Base-by-base conservation (phyloP, 2,888 invertebrate genomes). In the Nipponacmea schrenckii region DNA sequence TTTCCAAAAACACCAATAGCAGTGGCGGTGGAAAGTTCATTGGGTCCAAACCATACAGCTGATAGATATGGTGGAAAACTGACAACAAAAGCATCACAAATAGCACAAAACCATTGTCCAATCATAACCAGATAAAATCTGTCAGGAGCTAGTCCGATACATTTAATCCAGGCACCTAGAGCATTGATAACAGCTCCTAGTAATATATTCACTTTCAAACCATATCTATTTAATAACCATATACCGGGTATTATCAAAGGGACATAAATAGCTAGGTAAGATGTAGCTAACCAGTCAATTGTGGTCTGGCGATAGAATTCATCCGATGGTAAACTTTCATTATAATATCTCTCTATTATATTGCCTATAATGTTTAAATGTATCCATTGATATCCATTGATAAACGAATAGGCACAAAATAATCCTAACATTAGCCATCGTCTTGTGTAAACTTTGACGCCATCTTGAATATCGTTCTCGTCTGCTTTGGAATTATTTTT, bases 1-100 rank as follows among this genome's bases (percentile, higher is more conserved):
- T 98, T 98, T 26, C 98, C 98, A 89, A 99, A 98, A 15, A 99
- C 98, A 10, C 98, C 98, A 78, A 98, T 93, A 84, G 98, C 96
- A 90, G 97, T 97, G 0, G 98, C 98, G 0, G 96, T 96, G 15
- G 97, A 97, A 4, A 98, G 97, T 90, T 98, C 96, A 84, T 95
- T 93, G 0, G 96, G 94, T 0, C 97, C 97, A 89, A 99, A 99
- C 98, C 98, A 99, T 62, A 97, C 95, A 0, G 98, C 98, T 0
- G 98, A 97, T 78, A 98, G 90, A 56, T 88, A 80, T 0, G 98
- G 95, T 0, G 98, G 98, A 67, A 98, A 93, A 76, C 96, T 96
- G 67, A 98, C 91, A 74, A 98, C 93, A 90, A 96, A 98, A 44
- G 96, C 94, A 90, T 98, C 97, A 0, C 97, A 94, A 44, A 91